Evolutionary conservation across 2,888 invertebrate genomes (phyloP).

Genomic region (Cremastinae sp.): DNA sequence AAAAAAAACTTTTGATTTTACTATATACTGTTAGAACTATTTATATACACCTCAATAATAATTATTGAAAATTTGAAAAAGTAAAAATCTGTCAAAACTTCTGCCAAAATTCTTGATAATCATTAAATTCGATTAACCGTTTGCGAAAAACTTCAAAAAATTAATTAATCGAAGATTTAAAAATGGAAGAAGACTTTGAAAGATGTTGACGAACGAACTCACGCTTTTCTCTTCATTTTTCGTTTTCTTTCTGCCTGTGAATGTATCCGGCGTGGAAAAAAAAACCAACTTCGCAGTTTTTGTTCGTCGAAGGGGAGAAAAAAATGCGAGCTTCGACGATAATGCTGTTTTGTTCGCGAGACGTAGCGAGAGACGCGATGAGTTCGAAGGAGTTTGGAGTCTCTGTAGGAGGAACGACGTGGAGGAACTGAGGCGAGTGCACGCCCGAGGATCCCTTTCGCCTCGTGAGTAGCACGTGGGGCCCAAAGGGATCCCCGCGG

Average conservation of each 20-base stretch:
- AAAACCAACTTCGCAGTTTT: background rate
- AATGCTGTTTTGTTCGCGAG: no score
- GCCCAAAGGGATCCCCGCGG: slow-evolving; percentile 55
- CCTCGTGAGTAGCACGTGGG: slow-evolving; percentile 56
- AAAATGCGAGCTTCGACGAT: background rate
- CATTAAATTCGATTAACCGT: no score
- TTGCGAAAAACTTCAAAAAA: no score
- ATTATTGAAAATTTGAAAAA: no score
- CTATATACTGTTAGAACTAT: no score
- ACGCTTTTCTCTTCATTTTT: slow-evolving; percentile 61
- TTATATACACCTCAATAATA: no score
- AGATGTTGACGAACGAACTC: slow-evolving; percentile 38
- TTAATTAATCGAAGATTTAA: no score
- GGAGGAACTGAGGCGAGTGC: slow-evolving; percentile 54
- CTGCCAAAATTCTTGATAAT: no score
- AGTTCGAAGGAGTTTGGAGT: slow-evolving; percentile 47
- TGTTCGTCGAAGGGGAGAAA: background rate
- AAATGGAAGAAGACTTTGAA: background rate
- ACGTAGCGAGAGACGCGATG: no score
- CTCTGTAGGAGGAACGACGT: slow-evolving; percentile 42
- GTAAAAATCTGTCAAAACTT: no score
- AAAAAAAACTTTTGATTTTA: no score
- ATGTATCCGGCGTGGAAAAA: background rate
- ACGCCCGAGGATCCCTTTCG: background rate
- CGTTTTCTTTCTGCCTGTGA: background rate